phyloP scores from a whole-genome alignment of 2,797 vertebrate species.

The Phoebastria nigripes region DNA sequence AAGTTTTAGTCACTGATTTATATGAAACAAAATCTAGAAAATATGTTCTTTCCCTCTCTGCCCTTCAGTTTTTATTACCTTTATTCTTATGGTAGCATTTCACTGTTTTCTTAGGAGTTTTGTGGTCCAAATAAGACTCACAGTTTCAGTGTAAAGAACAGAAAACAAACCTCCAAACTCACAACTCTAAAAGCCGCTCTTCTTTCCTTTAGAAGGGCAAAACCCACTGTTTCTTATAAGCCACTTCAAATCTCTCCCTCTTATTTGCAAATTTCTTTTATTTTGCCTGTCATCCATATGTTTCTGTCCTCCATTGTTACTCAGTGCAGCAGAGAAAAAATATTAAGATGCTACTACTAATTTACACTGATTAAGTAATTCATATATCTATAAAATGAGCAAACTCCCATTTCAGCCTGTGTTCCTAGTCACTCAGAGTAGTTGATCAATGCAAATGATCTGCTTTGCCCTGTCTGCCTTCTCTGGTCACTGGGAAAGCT shows the following conservation, averaged over 20 bases:
- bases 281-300: neutral
- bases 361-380: neutral
- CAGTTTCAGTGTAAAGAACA: neutral
- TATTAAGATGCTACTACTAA: neutral
- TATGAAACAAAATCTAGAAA: neutral
- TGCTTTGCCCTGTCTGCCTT: neutral
- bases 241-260: neutral
- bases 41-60: neutral
- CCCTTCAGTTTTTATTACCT: neutral
- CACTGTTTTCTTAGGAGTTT: neutral
- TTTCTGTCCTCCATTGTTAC: neutral
- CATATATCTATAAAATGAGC: neutral
- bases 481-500: conserved; percentile 9
- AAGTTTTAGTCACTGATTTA: neutral
- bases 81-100: neutral
- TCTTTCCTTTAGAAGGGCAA: neutral
- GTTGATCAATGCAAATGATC: neutral
- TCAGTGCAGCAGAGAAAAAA: neutral
- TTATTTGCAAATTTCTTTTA: neutral
- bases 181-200: neutral
- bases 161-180: neutral
- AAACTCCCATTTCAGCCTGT: neutral
- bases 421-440: neutral
- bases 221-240: neutral
- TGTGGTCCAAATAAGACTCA: neutral